A percentile compares a stretch with the other conserved stretches of the same genome.
phyloP scores from a whole-genome alignment of 2,113 vertebrate species.

The Dipodomys ordii region DNA sequence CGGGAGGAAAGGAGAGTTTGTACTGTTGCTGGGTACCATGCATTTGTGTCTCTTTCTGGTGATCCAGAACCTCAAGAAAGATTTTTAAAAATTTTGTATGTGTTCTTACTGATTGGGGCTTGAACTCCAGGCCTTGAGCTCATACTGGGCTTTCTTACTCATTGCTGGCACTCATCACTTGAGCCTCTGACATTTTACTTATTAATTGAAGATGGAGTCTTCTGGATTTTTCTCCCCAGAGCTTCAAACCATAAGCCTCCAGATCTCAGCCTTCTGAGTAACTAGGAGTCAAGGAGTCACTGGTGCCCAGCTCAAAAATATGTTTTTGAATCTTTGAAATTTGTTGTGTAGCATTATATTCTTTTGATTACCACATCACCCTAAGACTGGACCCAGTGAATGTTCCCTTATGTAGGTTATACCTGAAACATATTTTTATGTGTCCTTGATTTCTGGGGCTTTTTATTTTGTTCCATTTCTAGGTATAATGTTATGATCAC shows the following conservation, averaged over 20 bases:
- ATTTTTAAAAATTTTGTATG: not conserved
- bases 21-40: rapidly evolving
- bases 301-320: too few relatives aligned
- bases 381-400: not conserved
- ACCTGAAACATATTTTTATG: not conserved
- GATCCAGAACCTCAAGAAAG: not conserved
- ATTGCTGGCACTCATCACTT: too few relatives aligned
- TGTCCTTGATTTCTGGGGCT: not conserved
- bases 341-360: not conserved
- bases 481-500: not conserved
- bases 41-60: not conserved
- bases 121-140: too few relatives aligned
- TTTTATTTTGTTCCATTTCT: not conserved
- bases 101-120: too few relatives aligned
- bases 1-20: not conserved
- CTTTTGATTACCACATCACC: not conserved
- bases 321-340: not conserved
- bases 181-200: too few relatives aligned
- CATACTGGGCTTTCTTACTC: too few relatives aligned
- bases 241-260: too few relatives aligned
- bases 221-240: too few relatives aligned
- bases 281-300: too few relatives aligned
- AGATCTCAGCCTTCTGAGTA: too few relatives aligned
- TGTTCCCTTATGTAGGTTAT: not conserved
- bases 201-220: too few relatives aligned